Conservation (phyloP, 2,113 vertebrate species). For the Podarcis cretensis region DNA sequence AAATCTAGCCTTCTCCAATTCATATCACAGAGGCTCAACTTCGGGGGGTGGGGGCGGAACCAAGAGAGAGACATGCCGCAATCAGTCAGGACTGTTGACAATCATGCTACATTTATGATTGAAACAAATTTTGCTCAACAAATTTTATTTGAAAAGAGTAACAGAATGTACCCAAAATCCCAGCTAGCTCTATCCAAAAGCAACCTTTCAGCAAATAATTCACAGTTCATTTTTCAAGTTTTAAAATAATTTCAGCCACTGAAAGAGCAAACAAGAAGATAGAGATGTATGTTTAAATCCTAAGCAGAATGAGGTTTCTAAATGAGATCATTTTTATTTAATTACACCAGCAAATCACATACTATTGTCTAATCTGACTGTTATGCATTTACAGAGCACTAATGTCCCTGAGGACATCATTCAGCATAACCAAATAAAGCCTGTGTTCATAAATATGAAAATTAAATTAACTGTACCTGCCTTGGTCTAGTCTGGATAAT, state of each 20-base stretch:
- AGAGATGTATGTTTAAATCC: background rate
- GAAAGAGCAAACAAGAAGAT: background rate
- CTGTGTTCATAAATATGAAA: background rate
- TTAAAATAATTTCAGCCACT: background rate
- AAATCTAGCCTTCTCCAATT: background rate
- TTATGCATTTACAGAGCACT: background rate
- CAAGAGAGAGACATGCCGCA: background rate
- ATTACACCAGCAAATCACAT: background rate
- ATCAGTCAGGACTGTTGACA: background rate
- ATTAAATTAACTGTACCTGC: slow-evolving; percentile 1
- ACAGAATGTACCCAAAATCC: background rate
- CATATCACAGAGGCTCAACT: background rate
- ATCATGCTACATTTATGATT: too few species aligned
- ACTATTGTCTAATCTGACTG: background rate
- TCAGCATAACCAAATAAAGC: background rate
- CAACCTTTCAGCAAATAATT: background rate
- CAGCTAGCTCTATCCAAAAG: background rate
- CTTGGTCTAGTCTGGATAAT: background rate
- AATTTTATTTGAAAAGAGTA: background rate
- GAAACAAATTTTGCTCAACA: background rate
- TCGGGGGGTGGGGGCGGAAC: background rate
- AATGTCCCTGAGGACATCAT: background rate
- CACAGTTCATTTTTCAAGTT: background rate
- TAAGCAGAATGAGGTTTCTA: background rate
- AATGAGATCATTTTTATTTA: slow-evolving; percentile 7